Conservation (phyloP, 64 coral and sea anemone genomes). For the Pocillopora verrucosa region DNA sequence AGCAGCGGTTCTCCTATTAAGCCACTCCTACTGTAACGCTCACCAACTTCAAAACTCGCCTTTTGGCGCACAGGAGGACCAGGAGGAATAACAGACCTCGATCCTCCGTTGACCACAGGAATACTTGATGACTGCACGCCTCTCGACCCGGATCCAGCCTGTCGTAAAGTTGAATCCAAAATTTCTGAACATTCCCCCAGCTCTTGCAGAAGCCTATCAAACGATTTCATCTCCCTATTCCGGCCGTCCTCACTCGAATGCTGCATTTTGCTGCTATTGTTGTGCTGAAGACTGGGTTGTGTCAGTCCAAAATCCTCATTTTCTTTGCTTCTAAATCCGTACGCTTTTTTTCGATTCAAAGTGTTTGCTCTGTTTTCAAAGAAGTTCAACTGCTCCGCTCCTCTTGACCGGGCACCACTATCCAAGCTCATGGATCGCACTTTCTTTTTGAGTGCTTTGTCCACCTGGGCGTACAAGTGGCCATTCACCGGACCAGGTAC, state of each 20-base stretch:
- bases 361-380: conserved; percentile 42
- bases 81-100: background rate
- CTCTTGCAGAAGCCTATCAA: conserved; percentile 58
- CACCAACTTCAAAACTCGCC: conserved; percentile 21
- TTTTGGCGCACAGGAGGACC: conserved; percentile 23
- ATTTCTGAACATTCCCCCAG: conserved; percentile 61
- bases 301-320: conserved; percentile 1
- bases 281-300: conserved; percentile 12
- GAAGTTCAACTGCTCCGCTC: conserved; percentile 6
- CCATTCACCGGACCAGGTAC: conserved; percentile 73
- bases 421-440: conserved; percentile 57
- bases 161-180: conserved; percentile 42
- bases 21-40: conserved; percentile 1
- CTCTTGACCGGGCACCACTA: conserved; percentile 27
- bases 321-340: conserved; percentile 3
- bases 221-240: conserved; percentile 43
- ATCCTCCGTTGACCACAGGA: background rate
- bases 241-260: background rate
- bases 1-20: background rate
- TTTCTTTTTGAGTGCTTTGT: conserved; percentile 72
- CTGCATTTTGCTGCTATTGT: background rate
- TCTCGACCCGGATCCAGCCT: background rate
- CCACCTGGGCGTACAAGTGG: conserved; percentile 66
- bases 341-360: conserved; percentile 23
- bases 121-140: background rate